Base-by-base conservation (phyloP, 2,888 invertebrate genomes). In the Nipponacmea schrenckii region DNA sequence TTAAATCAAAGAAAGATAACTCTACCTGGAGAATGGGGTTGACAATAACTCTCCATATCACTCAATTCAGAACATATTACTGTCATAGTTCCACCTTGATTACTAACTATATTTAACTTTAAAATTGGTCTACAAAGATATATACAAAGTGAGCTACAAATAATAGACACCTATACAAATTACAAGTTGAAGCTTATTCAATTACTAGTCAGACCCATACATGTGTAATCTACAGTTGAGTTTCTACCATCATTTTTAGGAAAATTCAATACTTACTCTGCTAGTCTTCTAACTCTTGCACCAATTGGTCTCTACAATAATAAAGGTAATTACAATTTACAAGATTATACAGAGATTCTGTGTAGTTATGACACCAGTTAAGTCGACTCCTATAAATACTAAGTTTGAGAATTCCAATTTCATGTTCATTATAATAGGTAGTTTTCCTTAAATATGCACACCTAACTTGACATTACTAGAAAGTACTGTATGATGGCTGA, bases 241-340 rank as follows among this genome's bases (percentile, higher is more conserved):
- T n/a, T n/a, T n/a, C n/a, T n/a, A n/a, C n/a, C n/a, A n/a, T n/a
- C n/a, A n/a, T n/a, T n/a, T n/a, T n/a, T n/a, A n/a, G n/a, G n/a
- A n/a, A n/a, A n/a, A n/a, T n/a, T 39, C 3, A 39, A 75, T 73
- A 79, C 83, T 80, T 79, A 85, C 84, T 86, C 84, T 68, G 75
- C 68, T n/a, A 87, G 88, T 80, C 89, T 84, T 70, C 87, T 84
- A 12, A 84, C 89, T 80, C 86, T 86, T 14, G 89, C 89, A 64
- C 90, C 90, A 74, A 91, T 89, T 27, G 91, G 91, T 81, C 86
- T 89, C 88, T 90, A 80, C 5, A 77, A 78, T 71, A 72, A 73
- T 31, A 77, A 50, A 69, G 64, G 56, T 31, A 69, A 46, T 8
- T 10, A 56, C 50, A 15, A 20, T 7, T n/a, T 10, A 20, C 2